Evolutionary conservation across 2,888 invertebrate species (phyloP), one percentile per base, ranked within the genome.

Genomic region (Beris morrisii): DNA sequence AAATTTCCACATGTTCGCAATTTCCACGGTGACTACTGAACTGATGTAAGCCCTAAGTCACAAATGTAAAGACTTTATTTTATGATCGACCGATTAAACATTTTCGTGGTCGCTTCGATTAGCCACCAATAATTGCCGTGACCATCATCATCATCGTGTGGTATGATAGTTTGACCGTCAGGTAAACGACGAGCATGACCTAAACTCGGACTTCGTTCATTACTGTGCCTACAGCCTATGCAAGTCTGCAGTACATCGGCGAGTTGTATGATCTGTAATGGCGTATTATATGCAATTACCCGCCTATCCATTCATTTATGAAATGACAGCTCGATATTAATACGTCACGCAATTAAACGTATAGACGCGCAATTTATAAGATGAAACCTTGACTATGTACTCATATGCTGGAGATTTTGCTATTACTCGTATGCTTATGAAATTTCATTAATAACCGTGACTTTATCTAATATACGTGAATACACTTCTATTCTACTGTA

Each of bases 331-430:
- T 70, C 70, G 70, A 72, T 72, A 72, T 72, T 72, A 72, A 72
- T 71, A 71, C 70, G 72, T 72, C 72, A 72, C 70, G 71, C 71
- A 72, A 72, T 72, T 72, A 72, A 72, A 71, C 71, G 71, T 71
- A 22, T 22, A 70, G 70, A 70, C 70, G 70, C 65, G 66, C 71
- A 71, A 71, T 71, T 71, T 48, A 44, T 12, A 48, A 15, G 15
- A 15, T 13, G 12, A 48, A 48, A 48, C 38, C 38, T 38, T 38
- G 38, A 22, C 22, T 22, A 22, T 22, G 22, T 22, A 22, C 22
- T 22, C 22, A 3, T 22, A 22, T 22, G 22, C 3, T 22, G 22
- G 22, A 22, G 22, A 22, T 22, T 22, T 22, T 22, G 22, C 3
- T 22, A 22, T 22, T 22, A n/a, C n/a, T n/a, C n/a, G n/a, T n/a